phyloP scores from a whole-genome alignment of 2,113 vertebrate genomes.

The Sturnira hondurensis region DNA sequence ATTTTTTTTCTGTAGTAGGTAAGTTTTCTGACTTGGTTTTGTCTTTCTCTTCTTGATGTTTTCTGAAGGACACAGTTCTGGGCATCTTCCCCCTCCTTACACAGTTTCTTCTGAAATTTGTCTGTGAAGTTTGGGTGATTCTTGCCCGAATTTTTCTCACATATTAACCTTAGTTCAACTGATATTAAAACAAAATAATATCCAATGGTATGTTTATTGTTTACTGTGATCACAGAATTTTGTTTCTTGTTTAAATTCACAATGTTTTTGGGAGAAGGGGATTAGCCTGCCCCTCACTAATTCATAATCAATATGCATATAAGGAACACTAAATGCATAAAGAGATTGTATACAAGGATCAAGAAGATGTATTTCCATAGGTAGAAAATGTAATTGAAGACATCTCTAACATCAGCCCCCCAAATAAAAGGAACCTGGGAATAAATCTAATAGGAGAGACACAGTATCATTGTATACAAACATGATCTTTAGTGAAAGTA shows the following conservation, averaged over 20 bases:
- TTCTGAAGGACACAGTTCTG: not conserved
- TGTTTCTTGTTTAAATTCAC: constrained; percentile 45
- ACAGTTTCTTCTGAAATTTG: not conserved
- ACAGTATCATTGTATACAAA: not conserved
- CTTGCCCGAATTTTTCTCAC: not conserved
- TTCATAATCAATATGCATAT: constrained; percentile 18
- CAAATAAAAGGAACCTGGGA: not conserved
- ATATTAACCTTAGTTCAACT: constrained; percentile 8
- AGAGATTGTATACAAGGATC: not conserved
- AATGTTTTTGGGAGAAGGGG: not conserved
- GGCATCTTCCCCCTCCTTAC: not conserved
- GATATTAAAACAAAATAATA: constrained; percentile 39
- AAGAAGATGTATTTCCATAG: not conserved
- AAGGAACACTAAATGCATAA: not conserved
- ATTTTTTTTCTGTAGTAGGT: not conserved
- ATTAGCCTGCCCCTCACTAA: constrained; percentile 33
- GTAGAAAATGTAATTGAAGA: not conserved
- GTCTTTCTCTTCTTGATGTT: not conserved
- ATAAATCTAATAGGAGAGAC: not conserved
- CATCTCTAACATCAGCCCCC: not conserved
- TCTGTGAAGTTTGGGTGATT: not conserved
- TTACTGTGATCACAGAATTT: constrained; percentile 33
- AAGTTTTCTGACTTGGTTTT: not conserved
- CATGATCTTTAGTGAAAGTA: not conserved
- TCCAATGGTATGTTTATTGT: not conserved